Conservation (phyloP, 2,888 invertebrate species). For the Drosophila meridiana region DNA sequence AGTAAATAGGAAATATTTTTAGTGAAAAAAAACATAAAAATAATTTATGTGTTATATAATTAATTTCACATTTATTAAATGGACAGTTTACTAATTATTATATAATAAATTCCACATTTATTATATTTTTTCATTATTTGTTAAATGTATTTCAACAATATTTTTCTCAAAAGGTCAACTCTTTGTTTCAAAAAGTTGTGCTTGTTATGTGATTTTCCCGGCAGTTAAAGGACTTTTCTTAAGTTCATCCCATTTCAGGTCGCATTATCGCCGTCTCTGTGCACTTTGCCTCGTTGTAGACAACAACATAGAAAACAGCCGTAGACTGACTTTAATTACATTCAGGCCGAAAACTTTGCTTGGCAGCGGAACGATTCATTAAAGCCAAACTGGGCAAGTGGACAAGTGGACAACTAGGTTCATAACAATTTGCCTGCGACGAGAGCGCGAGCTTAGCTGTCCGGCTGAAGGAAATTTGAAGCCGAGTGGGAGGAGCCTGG, state of each 20-base stretch:
- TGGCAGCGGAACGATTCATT: constrained; percentile 63
- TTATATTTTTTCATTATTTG: no score
- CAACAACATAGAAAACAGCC: constrained; percentile 9
- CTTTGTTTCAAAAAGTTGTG: background rate
- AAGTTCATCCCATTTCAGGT: background rate
- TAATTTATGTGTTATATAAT: no score
- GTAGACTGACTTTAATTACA: constrained; percentile 61
- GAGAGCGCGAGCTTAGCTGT: constrained; percentile 46
- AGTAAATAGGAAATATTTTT: no score
- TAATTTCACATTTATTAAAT: no score
- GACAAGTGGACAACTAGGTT: constrained; percentile 30
- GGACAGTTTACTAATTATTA: no score
- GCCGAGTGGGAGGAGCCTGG: constrained; percentile 31
- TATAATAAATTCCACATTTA: no score
- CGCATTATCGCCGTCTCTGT: constrained; percentile 22
- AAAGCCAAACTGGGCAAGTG: constrained; percentile 51
- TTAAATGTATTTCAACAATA: no score
- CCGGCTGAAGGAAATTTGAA: constrained; percentile 8
- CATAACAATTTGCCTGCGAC: constrained; percentile 48
- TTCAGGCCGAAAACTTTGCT: constrained; percentile 43
- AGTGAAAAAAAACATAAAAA: no score
- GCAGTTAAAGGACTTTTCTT: background rate
- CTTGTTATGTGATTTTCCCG: background rate
- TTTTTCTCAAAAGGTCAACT: no score
- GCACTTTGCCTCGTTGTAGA: background rate